These are phyloP conservation scores for Trachops cirrhosus DNA, from an alignment of 2,797 vertebrate species.

Conservation along the genomic window DNA sequence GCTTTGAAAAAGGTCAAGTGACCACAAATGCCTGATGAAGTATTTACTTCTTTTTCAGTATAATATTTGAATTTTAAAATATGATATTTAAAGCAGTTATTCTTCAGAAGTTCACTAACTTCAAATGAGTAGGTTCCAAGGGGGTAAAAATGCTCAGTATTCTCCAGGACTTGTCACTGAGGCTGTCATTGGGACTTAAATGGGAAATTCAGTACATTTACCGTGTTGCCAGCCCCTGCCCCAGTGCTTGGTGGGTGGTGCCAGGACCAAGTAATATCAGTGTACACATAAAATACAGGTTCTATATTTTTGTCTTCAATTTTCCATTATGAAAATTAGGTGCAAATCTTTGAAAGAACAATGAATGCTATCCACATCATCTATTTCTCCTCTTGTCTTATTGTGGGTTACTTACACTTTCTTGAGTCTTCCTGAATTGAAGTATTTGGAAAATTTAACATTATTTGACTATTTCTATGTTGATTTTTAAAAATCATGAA, in stretches of 20 bases:
- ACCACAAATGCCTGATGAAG: constrained; percentile 67
- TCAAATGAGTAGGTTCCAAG: constrained; percentile 46
- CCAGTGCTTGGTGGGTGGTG: background rate
- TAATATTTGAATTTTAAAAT: constrained; percentile 72
- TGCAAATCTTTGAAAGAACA: background rate
- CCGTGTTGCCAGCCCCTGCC: background rate
- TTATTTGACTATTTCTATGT: background rate
- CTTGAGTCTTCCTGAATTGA: background rate
- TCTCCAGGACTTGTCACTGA: background rate
- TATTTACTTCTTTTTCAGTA: constrained; percentile 58
- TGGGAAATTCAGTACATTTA: background rate
- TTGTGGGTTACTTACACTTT: background rate
- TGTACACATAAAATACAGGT: background rate
- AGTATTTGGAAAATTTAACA: background rate
- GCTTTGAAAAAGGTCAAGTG: constrained; percentile 71
- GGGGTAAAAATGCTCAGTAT: background rate
- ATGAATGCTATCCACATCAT: background rate
- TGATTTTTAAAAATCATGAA: background rate
- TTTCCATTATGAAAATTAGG: background rate
- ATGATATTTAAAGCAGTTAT: constrained; percentile 68
- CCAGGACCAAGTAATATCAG: background rate
- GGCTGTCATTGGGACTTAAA: background rate
- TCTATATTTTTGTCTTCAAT: background rate
- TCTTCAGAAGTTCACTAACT: constrained; percentile 58
- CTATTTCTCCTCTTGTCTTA: background rate